A percentile compares a stretch with the other conserved stretches of the same genome.
phyloP scores from a whole-genome alignment of 1,140 invertebrate species.

The Mercenaria mercenaria region DNA sequence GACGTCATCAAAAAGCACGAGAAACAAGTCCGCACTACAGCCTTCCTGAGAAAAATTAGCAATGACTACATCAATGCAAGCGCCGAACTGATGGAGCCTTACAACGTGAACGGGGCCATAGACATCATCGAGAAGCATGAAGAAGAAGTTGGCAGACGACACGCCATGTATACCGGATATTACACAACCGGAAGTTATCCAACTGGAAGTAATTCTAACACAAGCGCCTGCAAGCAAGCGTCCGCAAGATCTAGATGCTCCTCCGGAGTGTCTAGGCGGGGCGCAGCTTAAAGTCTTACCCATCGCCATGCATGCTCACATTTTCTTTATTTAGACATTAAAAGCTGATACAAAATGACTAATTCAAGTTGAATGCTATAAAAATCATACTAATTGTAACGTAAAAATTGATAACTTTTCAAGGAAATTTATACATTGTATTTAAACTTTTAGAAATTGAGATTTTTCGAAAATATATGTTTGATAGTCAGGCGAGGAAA shows the following conservation, averaged over 20 bases:
- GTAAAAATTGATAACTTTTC: too few species aligned
- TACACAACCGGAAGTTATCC: neutral
- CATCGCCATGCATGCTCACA: neutral
- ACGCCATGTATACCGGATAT: neutral
- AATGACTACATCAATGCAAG: neutral
- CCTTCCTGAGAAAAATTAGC: neutral
- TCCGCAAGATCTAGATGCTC: neutral
- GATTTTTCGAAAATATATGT: too few species aligned
- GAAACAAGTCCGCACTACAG: neutral
- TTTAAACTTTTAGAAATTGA: too few species aligned
- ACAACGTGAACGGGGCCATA: neutral
- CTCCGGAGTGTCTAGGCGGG: neutral
- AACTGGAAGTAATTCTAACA: neutral
- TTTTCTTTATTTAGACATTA: too few species aligned
- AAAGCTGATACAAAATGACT: too few species aligned
- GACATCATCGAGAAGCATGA: neutral
- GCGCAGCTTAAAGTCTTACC: neutral
- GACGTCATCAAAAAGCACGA: neutral
- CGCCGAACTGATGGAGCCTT: neutral
- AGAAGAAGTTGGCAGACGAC: neutral
- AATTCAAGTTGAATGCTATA: too few species aligned
- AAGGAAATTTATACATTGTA: too few species aligned
- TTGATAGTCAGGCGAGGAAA: too few species aligned
- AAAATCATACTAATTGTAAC: too few species aligned
- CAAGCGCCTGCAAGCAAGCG: neutral